These are phyloP conservation scores for Moxostoma hubbsi DNA, from an alignment of 2,797 vertebrate genomes.

Conservation along the genomic window DNA sequence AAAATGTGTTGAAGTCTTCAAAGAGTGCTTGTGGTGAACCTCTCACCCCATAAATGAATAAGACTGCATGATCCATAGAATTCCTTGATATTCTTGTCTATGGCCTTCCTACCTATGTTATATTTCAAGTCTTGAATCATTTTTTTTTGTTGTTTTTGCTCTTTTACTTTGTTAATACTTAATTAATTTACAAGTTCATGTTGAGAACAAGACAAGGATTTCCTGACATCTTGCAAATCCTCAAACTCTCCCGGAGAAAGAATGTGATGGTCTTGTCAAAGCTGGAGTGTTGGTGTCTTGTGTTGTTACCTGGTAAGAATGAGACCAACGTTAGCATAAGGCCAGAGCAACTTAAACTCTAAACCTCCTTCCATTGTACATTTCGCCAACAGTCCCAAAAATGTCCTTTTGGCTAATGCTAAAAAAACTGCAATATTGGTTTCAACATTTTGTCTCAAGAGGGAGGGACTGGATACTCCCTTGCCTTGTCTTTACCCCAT, in stretches of 20 bases:
- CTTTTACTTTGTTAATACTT: conserved; percentile 56
- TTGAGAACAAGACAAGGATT: conserved; percentile 62
- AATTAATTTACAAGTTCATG: conserved; percentile 66
- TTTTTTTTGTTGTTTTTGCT: conserved; percentile 53
- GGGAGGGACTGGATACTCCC: conserved; percentile 19
- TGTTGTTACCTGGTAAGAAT: conserved; percentile 61
- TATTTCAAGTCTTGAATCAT: conserved; percentile 62
- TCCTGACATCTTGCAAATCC: conserved; percentile 74
- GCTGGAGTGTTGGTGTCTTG: conserved; percentile 19
- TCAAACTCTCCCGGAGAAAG: conserved; percentile 59
- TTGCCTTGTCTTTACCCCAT: conserved; percentile 49
- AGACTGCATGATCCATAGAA: conserved; percentile 61
- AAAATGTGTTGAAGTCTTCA: conserved; percentile 41
- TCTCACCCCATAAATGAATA: conserved; percentile 56
- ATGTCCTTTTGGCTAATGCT: conserved; percentile 70
- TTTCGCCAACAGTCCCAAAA: conserved; percentile 27
- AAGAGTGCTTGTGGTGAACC: conserved; percentile 31
- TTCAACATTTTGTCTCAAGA: conserved; percentile 28
- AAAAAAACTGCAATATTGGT: conserved; percentile 60
- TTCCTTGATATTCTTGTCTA: conserved; percentile 70
- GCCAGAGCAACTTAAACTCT: conserved; percentile 41
- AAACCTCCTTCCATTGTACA: neutral
- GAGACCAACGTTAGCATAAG: conserved; percentile 39
- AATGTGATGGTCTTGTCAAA: conserved; percentile 50
- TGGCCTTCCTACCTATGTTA: conserved; percentile 77